Evolutionary conservation across 2,113 vertebrate species (phyloP).

Genomic region (Electrona antarctica): DNA sequence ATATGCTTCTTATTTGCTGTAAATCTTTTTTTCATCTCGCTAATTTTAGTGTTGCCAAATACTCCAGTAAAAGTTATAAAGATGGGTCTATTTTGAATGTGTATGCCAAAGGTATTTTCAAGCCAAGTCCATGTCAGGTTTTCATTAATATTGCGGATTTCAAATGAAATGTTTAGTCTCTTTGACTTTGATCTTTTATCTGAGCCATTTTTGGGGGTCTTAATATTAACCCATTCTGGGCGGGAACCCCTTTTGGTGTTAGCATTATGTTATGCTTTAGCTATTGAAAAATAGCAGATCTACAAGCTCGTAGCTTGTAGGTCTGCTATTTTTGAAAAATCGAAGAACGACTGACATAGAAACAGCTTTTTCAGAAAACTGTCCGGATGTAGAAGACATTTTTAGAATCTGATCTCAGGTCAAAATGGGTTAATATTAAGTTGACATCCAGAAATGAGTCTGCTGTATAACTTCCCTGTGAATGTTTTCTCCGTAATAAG

Average conservation of each 20-base stretch:
- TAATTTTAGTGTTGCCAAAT: constrained; percentile 53
- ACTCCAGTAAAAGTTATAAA: constrained; percentile 42
- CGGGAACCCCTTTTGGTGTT: too few species aligned
- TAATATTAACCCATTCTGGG: too few species aligned
- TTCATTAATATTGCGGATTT: constrained; percentile 18
- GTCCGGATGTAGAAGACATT: too few species aligned
- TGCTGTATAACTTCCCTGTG: background rate
- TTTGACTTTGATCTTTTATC: constrained; percentile 2
- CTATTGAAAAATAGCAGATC: too few species aligned
- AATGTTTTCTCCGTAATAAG: constrained; percentile 6
- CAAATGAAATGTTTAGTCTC: constrained; percentile 17
- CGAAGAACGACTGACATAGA: too few species aligned
- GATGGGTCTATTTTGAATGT: constrained; percentile 39
- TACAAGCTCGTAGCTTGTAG: too few species aligned
- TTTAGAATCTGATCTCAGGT: too few species aligned
- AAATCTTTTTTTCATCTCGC: constrained; percentile 49
- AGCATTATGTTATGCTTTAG: too few species aligned
- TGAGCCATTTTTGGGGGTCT: background rate
- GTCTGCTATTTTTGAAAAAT: too few species aligned
- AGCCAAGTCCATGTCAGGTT: constrained; percentile 4
- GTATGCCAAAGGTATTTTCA: constrained; percentile 1
- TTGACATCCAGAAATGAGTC: background rate
- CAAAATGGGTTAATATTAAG: background rate
- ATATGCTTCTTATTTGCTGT: constrained; percentile 81
- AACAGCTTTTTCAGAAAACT: too few species aligned